Percentiles rank a stretch among this genome's conserved stretches.
phyloP scores from a whole-genome alignment of 30 jellyfish, hydroid and myxozoan species.

The Aurelia coerulea region DNA sequence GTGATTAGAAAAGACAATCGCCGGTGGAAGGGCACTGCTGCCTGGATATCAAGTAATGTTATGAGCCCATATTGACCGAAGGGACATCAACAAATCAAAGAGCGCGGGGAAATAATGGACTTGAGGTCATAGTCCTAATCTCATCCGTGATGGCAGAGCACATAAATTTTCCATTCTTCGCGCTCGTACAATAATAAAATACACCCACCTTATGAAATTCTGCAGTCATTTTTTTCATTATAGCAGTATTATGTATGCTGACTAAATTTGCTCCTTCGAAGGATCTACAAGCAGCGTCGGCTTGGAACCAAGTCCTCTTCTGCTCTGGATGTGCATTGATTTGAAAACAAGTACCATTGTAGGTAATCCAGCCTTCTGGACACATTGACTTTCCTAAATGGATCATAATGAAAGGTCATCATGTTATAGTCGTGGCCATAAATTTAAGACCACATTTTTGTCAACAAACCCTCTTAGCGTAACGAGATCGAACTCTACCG shows the following conservation, averaged over 20 bases:
- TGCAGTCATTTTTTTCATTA: constrained; percentile 30
- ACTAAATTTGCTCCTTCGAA: constrained; percentile 86
- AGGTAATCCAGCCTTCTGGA: constrained; percentile 90
- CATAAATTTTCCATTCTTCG: too few species aligned
- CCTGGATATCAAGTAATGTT: too few species aligned
- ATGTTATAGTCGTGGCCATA: not conserved
- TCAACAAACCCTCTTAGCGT: too few species aligned
- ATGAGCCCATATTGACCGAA: too few species aligned
- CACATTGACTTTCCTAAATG: constrained; percentile 80
- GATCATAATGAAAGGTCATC: not conserved
- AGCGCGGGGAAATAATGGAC: too few species aligned
- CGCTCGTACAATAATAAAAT: too few species aligned
- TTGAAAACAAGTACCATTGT: constrained; percentile 80
- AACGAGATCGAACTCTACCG: too few species aligned
- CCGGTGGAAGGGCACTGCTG: too few species aligned
- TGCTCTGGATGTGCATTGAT: constrained; percentile 95
- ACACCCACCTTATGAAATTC: constrained; percentile 15
- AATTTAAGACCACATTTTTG: not conserved
- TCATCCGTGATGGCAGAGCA: too few species aligned
- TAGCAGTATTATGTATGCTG: constrained; percentile 54
- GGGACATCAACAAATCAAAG: too few species aligned
- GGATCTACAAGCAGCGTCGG: constrained; percentile 74
- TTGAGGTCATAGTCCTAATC: too few species aligned
- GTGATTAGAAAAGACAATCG: too few species aligned
- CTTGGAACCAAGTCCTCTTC: constrained; percentile 80